phyloP scores from a whole-genome alignment of 2,113 vertebrate species.

The Kryptolebias marmoratus region DNA sequence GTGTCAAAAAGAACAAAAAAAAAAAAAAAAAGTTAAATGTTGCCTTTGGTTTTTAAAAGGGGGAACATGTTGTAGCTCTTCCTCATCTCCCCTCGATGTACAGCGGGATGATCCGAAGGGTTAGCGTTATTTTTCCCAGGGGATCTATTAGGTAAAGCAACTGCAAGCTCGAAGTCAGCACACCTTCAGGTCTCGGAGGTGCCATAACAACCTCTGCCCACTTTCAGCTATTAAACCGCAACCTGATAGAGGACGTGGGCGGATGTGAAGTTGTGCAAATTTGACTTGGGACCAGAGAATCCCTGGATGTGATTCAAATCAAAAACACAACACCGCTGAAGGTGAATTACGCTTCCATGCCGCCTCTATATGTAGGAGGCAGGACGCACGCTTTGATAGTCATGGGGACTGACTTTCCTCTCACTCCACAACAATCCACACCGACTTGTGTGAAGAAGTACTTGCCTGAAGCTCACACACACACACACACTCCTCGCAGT shows the following conservation, averaged over 20 bases:
- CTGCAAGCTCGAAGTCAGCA: constrained; percentile 50
- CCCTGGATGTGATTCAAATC: constrained; percentile 25
- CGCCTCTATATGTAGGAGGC: constrained; percentile 5
- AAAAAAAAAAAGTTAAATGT: neutral
- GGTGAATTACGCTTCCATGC: constrained; percentile 32
- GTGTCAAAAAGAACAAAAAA: no score
- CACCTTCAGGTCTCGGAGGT: constrained; percentile 24
- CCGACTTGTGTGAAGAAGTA: constrained; percentile 37
- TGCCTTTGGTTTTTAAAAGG: neutral
- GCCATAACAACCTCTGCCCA: constrained; percentile 29
- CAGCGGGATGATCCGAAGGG: constrained; percentile 23
- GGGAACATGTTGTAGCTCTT: neutral
- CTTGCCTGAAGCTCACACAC: constrained; percentile 24
- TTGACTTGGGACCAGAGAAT: constrained; percentile 51
- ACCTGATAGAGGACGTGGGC: constrained; percentile 24
- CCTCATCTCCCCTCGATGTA: neutral
- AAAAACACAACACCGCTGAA: constrained; percentile 15
- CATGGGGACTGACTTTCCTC: constrained; percentile 36
- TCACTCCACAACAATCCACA: constrained; percentile 43
- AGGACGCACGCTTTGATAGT: constrained; percentile 27
- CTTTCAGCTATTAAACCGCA: constrained; percentile 37
- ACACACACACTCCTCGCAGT: neutral
- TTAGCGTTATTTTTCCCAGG: constrained; percentile 24
- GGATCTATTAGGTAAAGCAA: constrained; percentile 44
- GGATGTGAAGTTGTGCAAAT: constrained; percentile 43